phyloP scores from a whole-genome alignment of 2,797 vertebrate genomes.

The Anguilla obscura region DNA sequence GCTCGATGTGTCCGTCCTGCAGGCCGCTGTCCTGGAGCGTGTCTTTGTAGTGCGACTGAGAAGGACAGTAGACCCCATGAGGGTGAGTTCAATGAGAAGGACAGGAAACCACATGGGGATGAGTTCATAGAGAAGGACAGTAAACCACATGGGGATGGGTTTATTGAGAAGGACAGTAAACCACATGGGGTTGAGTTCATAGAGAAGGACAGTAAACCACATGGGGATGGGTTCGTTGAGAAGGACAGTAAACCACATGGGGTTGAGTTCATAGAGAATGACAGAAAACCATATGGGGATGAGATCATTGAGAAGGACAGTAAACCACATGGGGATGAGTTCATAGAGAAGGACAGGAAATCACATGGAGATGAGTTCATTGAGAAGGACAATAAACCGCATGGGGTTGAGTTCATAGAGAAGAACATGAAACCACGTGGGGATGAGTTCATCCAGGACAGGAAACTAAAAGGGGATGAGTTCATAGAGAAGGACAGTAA shows the following conservation, averaged over 20 bases:
- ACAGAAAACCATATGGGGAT: too few species aligned
- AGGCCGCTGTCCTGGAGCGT: slow-evolving; percentile 60
- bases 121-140: too few species aligned
- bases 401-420: background rate
- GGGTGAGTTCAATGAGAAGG: background rate
- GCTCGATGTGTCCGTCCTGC: slow-evolving; percentile 58
- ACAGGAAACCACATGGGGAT: background rate
- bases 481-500: background rate
- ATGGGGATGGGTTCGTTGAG: too few species aligned
- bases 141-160: too few species aligned
- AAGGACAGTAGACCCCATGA: background rate
- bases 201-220: too few species aligned
- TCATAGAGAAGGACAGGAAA: background rate
- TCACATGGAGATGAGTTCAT: too few species aligned
- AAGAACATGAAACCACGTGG: too few species aligned
- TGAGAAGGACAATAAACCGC: too few species aligned
- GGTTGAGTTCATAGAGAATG: background rate
- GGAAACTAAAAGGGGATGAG: background rate
- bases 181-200: too few species aligned
- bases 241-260: background rate
- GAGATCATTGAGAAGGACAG: too few species aligned
- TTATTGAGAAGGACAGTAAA: background rate
- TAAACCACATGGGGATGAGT: background rate
- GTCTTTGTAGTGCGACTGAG: slow-evolving; percentile 66
- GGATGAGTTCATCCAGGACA: too few species aligned